Evolutionary conservation across 2,888 invertebrate genomes (phyloP).

Genomic region (Stenolophus ochropezus): DNA sequence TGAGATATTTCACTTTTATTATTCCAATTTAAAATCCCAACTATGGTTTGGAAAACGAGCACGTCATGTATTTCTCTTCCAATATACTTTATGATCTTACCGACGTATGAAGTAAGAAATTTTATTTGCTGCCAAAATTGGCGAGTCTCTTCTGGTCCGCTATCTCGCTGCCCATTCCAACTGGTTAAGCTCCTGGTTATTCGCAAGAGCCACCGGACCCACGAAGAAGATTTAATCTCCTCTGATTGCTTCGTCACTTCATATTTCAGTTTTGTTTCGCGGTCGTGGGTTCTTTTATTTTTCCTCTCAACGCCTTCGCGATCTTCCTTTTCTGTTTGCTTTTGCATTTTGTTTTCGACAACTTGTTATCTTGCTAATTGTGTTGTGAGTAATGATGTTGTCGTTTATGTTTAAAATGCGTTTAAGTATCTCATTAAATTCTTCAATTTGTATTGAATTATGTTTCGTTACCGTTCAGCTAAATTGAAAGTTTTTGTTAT

Average conservation of each 20-base stretch:
- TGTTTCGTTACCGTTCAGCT: slow-evolving; percentile 19
- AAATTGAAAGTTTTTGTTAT: slow-evolving; percentile 22
- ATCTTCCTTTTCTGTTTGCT: slow-evolving; percentile 22
- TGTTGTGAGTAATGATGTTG: slow-evolving; percentile 55
- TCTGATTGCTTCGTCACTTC: slow-evolving; percentile 40
- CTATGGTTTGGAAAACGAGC: background rate
- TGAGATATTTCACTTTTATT: background rate
- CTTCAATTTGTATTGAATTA: slow-evolving; percentile 47
- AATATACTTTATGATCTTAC: background rate
- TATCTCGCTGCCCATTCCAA: background rate
- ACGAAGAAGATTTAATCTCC: slow-evolving; percentile 33
- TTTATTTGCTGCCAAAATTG: background rate
- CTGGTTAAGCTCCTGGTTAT: slow-evolving; percentile 22
- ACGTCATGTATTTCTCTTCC: background rate
- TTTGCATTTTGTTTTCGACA: slow-evolving; percentile 35
- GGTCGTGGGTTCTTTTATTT: slow-evolving; percentile 13
- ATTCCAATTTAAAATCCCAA: background rate
- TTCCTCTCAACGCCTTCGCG: slow-evolving; percentile 8
- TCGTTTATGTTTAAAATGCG: slow-evolving; percentile 47
- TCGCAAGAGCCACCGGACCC: slow-evolving; percentile 2
- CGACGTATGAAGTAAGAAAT: background rate
- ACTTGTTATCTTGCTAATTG: slow-evolving; percentile 51
- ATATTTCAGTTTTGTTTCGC: slow-evolving; percentile 35
- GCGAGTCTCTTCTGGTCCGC: background rate
- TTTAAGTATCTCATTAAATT: slow-evolving; percentile 59